Evolutionary conservation across 1,140 invertebrate genomes (phyloP), one percentile per base, ranked within the genome.

Genomic region (Drosophila pallidifrons): DNA sequence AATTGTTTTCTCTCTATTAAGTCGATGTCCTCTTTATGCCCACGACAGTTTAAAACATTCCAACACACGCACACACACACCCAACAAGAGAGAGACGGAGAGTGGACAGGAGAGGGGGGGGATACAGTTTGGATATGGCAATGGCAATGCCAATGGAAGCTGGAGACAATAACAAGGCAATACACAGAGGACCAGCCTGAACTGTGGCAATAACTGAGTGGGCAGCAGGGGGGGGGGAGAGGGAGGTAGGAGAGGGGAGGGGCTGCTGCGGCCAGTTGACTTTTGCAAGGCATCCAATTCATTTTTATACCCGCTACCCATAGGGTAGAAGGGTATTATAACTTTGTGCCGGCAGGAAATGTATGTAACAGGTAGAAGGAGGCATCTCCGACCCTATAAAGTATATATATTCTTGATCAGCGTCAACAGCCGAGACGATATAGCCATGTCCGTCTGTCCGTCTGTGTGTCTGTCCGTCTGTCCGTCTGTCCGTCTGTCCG

Each of bases 1-100:
- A 88, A 88, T 88, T 89, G 85, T 88, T 88, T 89, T 88, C 85
- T 90, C 85, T 89, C 85, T 88, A 89, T 88, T 89, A 89, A 90
- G 85, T 89, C 86, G 85, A 90, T 89, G 85, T 89, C 85, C 85
- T 90, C 85, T 81, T 89, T 89, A 89, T 89, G 85, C 86, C 85
- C 85, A 89, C 81, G 85, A 89, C 85, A 89, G 85, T 89, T 89
- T 89, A 89, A 89, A 89, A 89, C 73, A 89, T 89, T 89, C 85
- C 85, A 81, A 79, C 51, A 71, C 74, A 83, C 78, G 66, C 76
- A 67, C 57, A 71, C 49, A 49, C 13, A 69, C 51, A 55, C 60
- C 46, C 11, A 13, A 25, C 52, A 5, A 28, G 13, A 54, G 20
- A 43, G 16, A 63, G 35, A 41, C 11, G 16, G 20, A 74, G 13